Conservation (phyloP, 2,797 vertebrate genomes). For the Brachyrhaphis roseni region DNA sequence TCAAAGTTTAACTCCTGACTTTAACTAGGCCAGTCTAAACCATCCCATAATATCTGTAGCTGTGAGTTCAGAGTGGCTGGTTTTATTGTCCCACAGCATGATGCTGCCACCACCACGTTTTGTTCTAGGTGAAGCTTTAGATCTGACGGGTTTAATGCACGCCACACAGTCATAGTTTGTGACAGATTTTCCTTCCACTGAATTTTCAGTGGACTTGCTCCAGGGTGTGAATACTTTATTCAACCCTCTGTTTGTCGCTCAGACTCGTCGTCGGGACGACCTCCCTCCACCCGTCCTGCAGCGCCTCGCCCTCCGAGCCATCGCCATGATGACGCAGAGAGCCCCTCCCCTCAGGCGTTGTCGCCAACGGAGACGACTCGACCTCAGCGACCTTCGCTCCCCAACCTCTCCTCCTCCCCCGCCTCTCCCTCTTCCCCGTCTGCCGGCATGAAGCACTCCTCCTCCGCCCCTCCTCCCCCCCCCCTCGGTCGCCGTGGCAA, state of each 20-base stretch:
- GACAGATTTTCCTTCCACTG: background rate
- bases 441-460: constrained; percentile 72
- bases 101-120: background rate
- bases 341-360: constrained; percentile 52
- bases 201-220: background rate
- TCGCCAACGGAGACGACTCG: constrained; percentile 45
- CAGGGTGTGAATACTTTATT: background rate
- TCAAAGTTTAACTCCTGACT: background rate
- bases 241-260: background rate
- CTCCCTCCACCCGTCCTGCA: constrained; percentile 78
- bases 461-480: constrained; percentile 70
- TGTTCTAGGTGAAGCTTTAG: background rate
- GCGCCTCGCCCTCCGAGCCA: constrained; percentile 86
- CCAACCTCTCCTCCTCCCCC: constrained; percentile 81
- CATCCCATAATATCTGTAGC: background rate
- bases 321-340: constrained; percentile 60
- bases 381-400: constrained; percentile 78
- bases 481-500: constrained; percentile 80
- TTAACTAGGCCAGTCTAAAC: background rate
- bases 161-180: background rate
- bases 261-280: constrained; percentile 79
- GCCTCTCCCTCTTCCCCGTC: constrained; percentile 63
- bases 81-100: background rate
- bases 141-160: background rate
- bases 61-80: background rate